Percentiles rank a stretch among this genome's conserved stretches.
Evolutionary conservation across 2,113 vertebrate genomes (phyloP).

Genomic region (Mustelus asterias): DNA sequence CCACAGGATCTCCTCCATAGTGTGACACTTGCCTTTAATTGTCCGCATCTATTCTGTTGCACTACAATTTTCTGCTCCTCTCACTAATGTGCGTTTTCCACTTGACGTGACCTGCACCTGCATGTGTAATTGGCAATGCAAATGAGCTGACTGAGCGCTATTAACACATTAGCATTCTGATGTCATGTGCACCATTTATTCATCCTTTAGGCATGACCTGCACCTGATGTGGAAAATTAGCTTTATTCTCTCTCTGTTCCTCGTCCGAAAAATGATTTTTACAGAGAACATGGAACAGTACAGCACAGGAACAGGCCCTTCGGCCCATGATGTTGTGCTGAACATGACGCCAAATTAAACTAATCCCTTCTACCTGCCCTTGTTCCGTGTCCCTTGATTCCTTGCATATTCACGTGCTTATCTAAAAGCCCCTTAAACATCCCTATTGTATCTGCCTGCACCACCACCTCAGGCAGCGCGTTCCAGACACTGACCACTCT

Average conservation of each 20-base stretch:
- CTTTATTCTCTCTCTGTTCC: neutral
- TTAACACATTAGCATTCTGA: neutral
- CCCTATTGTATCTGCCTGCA: neutral
- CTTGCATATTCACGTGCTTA: too few species aligned
- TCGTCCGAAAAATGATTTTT: neutral
- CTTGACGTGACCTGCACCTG: neutral
- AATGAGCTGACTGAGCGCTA: neutral
- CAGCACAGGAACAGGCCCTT: too few species aligned
- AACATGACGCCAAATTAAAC: too few species aligned
- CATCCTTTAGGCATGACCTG: neutral
- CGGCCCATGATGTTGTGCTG: too few species aligned
- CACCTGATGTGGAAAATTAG: neutral
- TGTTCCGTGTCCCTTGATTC: too few species aligned
- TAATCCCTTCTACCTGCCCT: too few species aligned
- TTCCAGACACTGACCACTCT: neutral
- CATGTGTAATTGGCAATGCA: neutral
- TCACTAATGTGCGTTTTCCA: neutral
- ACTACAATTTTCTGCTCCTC: neutral
- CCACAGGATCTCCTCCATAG: too few species aligned
- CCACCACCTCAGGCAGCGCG: too few species aligned
- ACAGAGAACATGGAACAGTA: neutral
- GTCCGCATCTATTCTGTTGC: neutral
- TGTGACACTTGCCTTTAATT: neutral
- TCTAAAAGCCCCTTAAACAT: too few species aligned
- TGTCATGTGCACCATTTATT: neutral